A percentile compares a stretch with the other conserved stretches of the same genome.
phyloP scores from a whole-genome alignment of 2,888 invertebrate species.

The Amphiduros pacificus region DNA sequence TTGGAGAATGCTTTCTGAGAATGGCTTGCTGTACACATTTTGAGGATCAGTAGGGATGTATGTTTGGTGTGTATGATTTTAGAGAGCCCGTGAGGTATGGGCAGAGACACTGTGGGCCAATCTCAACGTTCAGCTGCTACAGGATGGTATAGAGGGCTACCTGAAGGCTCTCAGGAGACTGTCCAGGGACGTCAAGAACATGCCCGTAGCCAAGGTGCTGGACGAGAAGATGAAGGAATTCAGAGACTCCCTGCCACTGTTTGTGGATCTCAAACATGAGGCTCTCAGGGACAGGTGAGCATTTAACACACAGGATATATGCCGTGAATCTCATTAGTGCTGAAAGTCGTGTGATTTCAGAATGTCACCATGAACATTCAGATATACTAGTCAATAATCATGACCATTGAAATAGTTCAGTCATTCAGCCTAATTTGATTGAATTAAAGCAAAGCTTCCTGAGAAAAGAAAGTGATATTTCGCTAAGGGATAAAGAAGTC shows the following conservation, averaged over 20 bases:
- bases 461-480: no score
- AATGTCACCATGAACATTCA: no score
- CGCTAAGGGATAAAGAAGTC: no score
- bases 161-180: slow-evolving; percentile 78
- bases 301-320: no score
- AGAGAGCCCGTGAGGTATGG: slow-evolving; percentile 77
- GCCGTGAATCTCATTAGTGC: no score
- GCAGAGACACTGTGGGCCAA: slow-evolving; percentile 85
- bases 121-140: slow-evolving; percentile 78
- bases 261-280: slow-evolving; percentile 88
- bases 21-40: no score
- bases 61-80: slow-evolving; percentile 1
- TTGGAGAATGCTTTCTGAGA: no score
- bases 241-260: slow-evolving; percentile 81
- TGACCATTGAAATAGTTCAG: no score
- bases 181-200: slow-evolving; percentile 66
- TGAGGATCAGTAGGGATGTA: not conserved
- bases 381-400: no score
- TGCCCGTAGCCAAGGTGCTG: slow-evolving; percentile 70
- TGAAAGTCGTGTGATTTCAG: no score
- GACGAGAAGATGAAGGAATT: slow-evolving; percentile 87
- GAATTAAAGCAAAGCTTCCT: no score
- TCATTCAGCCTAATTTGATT: no score
- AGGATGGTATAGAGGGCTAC: slow-evolving; percentile 85
- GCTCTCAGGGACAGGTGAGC: slow-evolving; percentile 73